Base-by-base conservation (phyloP, 2,888 invertebrate genomes). In the Eupithecia centaureata region DNA sequence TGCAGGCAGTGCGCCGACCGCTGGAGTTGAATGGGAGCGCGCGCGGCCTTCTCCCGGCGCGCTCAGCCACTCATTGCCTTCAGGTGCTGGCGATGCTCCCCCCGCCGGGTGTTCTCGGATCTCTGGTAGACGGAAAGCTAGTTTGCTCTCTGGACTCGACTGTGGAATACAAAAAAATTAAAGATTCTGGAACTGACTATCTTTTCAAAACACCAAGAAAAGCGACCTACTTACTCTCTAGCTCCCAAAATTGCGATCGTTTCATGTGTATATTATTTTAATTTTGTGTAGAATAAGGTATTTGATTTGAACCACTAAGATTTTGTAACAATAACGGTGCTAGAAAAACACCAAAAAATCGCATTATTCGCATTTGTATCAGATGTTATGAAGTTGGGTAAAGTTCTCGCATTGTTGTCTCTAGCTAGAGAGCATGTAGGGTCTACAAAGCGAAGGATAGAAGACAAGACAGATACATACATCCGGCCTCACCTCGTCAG, bases 401-500 rank as follows among this genome's bases (percentile, higher is more conserved):
- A n/a, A 18, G 38, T 42, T 42, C 18, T 15, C 25, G 30, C 15
- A 27, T 4, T 56, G 15, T 28, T n/a, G n/a, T n/a, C n/a, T 8
- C 15, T 10, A 56, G n/a, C 28, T n/a, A 51, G 47, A 63, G 18
- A 18, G 42, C 2, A 12, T 22, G 42, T 10, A 42, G 47, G 56
- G 51, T 8, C 65, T 32, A 63, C 15, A 12, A 71, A 80, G 72
- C 72, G 86, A 86, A 86, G 77, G 74, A 12, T 57, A 57, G 54
- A 82, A 78, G 81, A 73, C 77, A 70, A 77, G 68, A 74, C 73
- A 76, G 92, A 93, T 94, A 94, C 94, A 90, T 94, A 94, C 94
- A 86, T 94, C 92, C 54, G 76, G 82, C 68, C 87, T 86, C 86
- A 96, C 95, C 94, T 97, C 97, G 92, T 97, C 97, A 83, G 96